Evolutionary conservation across 2,113 vertebrate species (phyloP).

Genomic region (Elgaria multicarinata): DNA sequence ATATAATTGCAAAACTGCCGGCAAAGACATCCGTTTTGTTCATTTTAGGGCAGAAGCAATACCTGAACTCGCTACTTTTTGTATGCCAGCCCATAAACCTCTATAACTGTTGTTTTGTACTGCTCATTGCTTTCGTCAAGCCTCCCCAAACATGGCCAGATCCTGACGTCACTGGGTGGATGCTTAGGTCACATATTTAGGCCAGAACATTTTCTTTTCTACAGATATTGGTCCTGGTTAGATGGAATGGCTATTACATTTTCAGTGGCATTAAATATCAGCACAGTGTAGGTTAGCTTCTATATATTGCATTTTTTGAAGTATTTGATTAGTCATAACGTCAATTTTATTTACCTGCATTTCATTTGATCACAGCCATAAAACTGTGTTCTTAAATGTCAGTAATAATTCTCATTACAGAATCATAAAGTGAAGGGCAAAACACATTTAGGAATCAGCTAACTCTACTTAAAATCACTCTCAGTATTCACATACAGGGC

Average conservation of each 20-base stretch:
- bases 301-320: conserved; percentile 63
- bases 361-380: conserved; percentile 60
- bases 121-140: neutral
- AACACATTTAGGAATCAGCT: conserved; percentile 58
- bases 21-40: conserved; percentile 14
- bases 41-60: neutral
- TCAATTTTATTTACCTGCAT: conserved; percentile 70
- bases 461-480: conserved; percentile 50
- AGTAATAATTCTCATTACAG: conserved; percentile 64
- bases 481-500: neutral
- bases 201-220: conserved; percentile 42
- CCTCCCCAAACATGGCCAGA: neutral
- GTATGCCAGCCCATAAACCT: neutral
- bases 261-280: conserved; percentile 46
- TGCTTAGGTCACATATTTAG: conserved; percentile 38
- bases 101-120: conserved; percentile 5
- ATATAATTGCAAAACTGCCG: neutral
- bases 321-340: conserved; percentile 55
- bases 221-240: conserved; percentile 34
- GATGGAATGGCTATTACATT: conserved; percentile 5
- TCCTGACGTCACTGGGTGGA: neutral
- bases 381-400: conserved; percentile 68
- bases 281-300: conserved; percentile 20
- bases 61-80: neutral
- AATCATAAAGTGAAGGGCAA: conserved; percentile 61